phyloP scores from a whole-genome alignment of 2,888 invertebrate species.

The Caenorhabditis sulstoni region DNA sequence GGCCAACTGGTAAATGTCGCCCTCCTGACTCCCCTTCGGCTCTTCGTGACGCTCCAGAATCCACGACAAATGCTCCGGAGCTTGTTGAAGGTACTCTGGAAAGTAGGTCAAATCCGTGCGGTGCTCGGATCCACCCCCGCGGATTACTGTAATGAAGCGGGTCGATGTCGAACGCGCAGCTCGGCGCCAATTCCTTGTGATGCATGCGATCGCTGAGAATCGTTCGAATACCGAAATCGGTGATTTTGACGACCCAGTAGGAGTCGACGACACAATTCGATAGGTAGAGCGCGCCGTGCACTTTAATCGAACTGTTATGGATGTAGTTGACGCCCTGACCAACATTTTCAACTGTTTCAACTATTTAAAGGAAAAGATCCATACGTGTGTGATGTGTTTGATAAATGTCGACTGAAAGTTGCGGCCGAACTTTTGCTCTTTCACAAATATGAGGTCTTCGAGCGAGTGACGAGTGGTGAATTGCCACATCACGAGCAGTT shows the following conservation, averaged over 20 bases:
- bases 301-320: conserved; percentile 63
- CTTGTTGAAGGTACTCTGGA: conserved; percentile 67
- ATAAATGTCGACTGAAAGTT: conserved; percentile 71
- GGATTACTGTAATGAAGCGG: conserved; percentile 48
- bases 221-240: conserved; percentile 65
- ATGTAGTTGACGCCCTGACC: conserved; percentile 68
- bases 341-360: not conserved
- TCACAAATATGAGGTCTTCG: conserved; percentile 66
- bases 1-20: conserved; percentile 69
- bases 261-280: conserved; percentile 72
- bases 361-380: too few relatives aligned
- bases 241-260: conserved; percentile 72
- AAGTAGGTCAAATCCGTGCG: too few relatives aligned
- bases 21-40: conserved; percentile 49
- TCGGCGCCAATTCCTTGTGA: conserved; percentile 54
- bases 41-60: conserved; percentile 55
- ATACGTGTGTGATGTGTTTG: conserved; percentile 69
- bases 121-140: too few relatives aligned
- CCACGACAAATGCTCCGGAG: conserved; percentile 59
- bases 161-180: conserved; percentile 30
- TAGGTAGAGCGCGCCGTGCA: conserved; percentile 67
- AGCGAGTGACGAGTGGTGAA: conserved; percentile 62
- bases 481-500: conserved; percentile 64
- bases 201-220: conserved; percentile 61
- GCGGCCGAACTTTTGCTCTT: conserved; percentile 67